These are phyloP conservation scores for Ostrea edulis DNA, from an alignment of 1,140 invertebrate genomes.

Conservation along the genomic window DNA sequence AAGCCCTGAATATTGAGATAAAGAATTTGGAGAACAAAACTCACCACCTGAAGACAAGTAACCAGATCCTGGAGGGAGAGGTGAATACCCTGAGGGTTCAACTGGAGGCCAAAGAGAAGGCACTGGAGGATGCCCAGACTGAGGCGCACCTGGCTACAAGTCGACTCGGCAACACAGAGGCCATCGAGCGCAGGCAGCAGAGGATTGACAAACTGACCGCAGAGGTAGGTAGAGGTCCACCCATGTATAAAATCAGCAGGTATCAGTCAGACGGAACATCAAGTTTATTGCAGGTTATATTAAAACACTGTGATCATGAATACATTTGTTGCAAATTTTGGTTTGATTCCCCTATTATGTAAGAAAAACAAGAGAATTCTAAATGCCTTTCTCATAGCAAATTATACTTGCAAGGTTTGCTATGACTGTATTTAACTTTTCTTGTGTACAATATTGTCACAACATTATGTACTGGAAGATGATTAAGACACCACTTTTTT, in stretches of 20 bases:
- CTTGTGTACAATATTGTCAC: background rate
- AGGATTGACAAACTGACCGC: constrained; percentile 68
- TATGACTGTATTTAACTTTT: background rate
- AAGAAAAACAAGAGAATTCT: too few relatives aligned
- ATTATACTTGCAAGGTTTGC: background rate
- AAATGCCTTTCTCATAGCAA: background rate
- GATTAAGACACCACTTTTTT: background rate
- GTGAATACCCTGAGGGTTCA: constrained; percentile 75
- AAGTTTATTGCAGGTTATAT: too few relatives aligned
- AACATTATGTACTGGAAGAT: background rate
- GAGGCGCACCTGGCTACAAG: constrained; percentile 63
- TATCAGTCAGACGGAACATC: too few relatives aligned
- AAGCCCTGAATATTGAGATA: constrained; percentile 58
- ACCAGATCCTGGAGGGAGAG: constrained; percentile 86
- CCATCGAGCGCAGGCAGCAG: constrained; percentile 62
- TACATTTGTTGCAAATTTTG: too few relatives aligned
- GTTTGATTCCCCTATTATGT: too few relatives aligned
- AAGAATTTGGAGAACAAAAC: constrained; percentile 63
- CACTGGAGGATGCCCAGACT: constrained; percentile 65
- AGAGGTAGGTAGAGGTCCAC: constrained; percentile 60
- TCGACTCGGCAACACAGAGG: constrained; percentile 50
- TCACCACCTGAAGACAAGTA: constrained; percentile 87
- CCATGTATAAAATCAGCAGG: background rate
- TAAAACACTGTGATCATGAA: too few relatives aligned
- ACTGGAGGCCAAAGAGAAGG: constrained; percentile 68